These are phyloP conservation scores for Pammene aurita DNA, from an alignment of 2,888 invertebrate species.

Conservation along the genomic window DNA sequence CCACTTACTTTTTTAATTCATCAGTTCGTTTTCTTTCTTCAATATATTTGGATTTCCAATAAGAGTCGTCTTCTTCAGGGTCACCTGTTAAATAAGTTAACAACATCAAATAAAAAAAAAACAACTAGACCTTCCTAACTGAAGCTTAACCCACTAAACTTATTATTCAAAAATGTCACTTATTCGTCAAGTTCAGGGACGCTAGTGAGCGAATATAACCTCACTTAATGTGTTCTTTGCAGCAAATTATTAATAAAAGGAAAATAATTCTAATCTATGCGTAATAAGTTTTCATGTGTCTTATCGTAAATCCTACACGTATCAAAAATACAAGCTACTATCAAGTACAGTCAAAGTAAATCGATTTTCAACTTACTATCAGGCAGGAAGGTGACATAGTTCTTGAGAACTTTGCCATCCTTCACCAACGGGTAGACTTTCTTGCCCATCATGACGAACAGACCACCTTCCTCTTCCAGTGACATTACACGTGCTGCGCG, in stretches of 20 bases:
- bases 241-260: no score
- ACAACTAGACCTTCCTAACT: no score
- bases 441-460: slow-evolving; percentile 68
- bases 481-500: slow-evolving; percentile 59
- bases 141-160: no score
- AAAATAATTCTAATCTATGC: no score
- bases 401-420: slow-evolving; percentile 62
- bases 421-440: slow-evolving; percentile 69
- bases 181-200: no score
- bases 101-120: no score
- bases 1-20: slow-evolving; percentile 61
- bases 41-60: slow-evolving; percentile 72
- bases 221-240: no score
- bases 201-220: no score
- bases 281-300: no score
- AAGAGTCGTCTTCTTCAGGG: slow-evolving; percentile 60
- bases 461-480: slow-evolving; percentile 65
- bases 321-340: no score
- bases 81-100: slow-evolving; percentile 53
- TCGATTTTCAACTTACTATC: slow-evolving; percentile 56
- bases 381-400: slow-evolving; percentile 56
- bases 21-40: slow-evolving; percentile 63
- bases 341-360: background rate
- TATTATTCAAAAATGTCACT: no score
- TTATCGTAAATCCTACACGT: no score